Evolutionary conservation across 2,113 vertebrate species (phyloP), one percentile per base, ranked within the genome.

Genomic region (Clupea harengus): DNA sequence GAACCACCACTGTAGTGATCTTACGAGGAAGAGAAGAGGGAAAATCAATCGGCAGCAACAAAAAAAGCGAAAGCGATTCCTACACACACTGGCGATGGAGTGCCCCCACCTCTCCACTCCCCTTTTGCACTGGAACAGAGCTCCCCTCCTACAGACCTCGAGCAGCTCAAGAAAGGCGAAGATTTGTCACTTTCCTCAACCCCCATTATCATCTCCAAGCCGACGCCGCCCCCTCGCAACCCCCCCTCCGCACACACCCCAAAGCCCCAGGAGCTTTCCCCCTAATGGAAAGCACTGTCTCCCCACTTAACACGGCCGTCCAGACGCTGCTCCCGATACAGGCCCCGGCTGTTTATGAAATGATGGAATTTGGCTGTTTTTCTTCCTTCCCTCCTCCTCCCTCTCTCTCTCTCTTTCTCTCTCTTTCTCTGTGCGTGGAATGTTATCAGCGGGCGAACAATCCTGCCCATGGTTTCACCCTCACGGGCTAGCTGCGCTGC

Each of bases 401-500:
- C 9, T 32, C 72, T 32, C 25, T 32, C 72, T 39, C 32, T 32
- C 72, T 10, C 28, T 39, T 32, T 39, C 72, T 78, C 72, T 39
- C 32, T 78, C 32, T 72, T 78, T 39, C 25, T 28, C 22, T 94
- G 93, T 95, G 92, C 95, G 93, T 94, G 95, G 96, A 96, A 97
- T 96, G 96, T 97, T 97, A 97, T 97, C 96, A 96, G 96, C 95
- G 94, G 94, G 95, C 94, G 95, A 96, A 97, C 96, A 96, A 97
- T 97, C 95, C 95, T 96, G 95, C 96, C 96, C 96, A 96, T 96
- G 96, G 96, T 97, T 95, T 81, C 96, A 96, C 95, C 96, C 96
- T 96, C 95, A 95, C 96, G 95, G 96, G 96, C 95, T 96, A 95
- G 96, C 96, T 95, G 95, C 95, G 95, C 96, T 96, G 96, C 96